Evolutionary conservation across 2,888 invertebrate species (phyloP).

Genomic region (Deilephila porcellus): DNA sequence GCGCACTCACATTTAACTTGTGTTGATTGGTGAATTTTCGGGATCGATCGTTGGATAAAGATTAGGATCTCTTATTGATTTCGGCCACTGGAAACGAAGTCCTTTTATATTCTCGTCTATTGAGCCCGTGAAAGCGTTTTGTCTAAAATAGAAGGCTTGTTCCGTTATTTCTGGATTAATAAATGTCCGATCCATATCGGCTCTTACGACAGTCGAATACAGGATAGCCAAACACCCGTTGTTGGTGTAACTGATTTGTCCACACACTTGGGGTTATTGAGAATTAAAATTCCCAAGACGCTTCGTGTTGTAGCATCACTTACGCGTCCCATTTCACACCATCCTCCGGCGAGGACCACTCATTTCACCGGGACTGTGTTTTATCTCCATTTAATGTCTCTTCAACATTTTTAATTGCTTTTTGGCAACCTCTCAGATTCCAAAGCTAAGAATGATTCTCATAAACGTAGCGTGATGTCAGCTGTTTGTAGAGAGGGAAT

Average conservation of each 20-base stretch:
- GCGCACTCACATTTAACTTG: too few species aligned
- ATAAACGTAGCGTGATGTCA: not conserved
- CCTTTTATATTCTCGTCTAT: too few species aligned
- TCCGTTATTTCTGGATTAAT: not conserved
- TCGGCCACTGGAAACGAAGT: too few species aligned
- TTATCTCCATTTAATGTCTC: conserved; percentile 41
- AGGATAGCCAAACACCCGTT: not conserved
- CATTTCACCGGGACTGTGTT: conserved; percentile 9
- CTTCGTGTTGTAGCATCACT: conserved; percentile 40
- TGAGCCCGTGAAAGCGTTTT: too few species aligned
- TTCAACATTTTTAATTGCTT: conserved; percentile 38
- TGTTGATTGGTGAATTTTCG: too few species aligned
- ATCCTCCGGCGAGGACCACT: conserved; percentile 32
- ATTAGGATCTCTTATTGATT: too few species aligned
- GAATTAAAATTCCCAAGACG: conserved; percentile 22
- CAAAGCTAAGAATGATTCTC: conserved; percentile 23
- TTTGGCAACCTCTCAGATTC: conserved; percentile 36
- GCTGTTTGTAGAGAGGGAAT: not conserved
- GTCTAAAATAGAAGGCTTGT: not conserved
- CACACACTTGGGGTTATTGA: not conserved
- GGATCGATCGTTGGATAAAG: too few species aligned
- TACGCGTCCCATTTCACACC: conserved; percentile 42
- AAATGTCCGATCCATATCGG: not conserved
- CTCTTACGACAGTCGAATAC: too few species aligned
- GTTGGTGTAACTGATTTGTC: not conserved